phyloP scores from a whole-genome alignment of 2,113 vertebrate species.

The Morone chrysops region DNA sequence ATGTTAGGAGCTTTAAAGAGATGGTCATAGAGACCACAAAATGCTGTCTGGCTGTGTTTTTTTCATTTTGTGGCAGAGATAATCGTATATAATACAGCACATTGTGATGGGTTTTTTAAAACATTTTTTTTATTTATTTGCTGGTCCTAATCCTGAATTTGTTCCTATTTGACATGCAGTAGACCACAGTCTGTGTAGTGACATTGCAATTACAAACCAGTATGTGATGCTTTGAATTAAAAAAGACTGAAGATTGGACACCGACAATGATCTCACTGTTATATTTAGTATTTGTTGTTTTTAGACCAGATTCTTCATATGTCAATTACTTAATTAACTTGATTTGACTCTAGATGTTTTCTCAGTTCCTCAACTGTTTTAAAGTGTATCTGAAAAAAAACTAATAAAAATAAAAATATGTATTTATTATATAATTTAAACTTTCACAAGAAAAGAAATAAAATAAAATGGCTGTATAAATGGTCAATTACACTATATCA shows the following conservation, averaged over 20 bases:
- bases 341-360: background rate
- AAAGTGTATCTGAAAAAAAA: background rate
- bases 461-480: too few relatives aligned
- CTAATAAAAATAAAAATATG: too few relatives aligned
- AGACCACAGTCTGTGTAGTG: background rate
- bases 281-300: background rate
- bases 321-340: background rate
- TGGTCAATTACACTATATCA: too few relatives aligned
- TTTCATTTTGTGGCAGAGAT: conserved; percentile 8
- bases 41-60: background rate
- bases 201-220: background rate
- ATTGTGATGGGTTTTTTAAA: background rate
- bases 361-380: background rate
- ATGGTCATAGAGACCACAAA: background rate
- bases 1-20: background rate
- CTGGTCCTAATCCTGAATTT: conserved; percentile 57
- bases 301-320: background rate
- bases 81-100: conserved; percentile 65
- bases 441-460: too few relatives aligned
- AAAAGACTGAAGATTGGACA: background rate
- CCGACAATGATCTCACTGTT: background rate
- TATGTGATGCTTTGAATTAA: background rate
- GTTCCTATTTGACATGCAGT: conserved; percentile 36
- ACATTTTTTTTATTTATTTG: conserved; percentile 73
- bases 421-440: too few relatives aligned